Evolutionary conservation across 2,797 vertebrate species (phyloP), one percentile per base, ranked within the genome.

Genomic region (Cossypha dichroa): DNA sequence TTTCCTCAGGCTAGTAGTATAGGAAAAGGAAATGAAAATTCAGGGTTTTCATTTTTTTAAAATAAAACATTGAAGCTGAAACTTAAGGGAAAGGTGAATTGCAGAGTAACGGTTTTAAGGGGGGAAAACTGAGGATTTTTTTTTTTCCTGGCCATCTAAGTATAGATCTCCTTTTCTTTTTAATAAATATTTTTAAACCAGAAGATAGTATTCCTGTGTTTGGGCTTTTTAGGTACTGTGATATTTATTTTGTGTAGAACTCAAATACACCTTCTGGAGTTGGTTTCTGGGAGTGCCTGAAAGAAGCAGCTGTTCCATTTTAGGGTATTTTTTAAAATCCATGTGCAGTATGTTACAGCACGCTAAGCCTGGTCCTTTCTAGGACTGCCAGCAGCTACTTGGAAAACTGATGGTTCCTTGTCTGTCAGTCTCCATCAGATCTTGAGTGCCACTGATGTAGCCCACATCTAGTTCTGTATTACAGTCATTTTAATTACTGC

Each of bases 111-210:
- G 73, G 40, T 58, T 88, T 93, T 36, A 25, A 36, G 34, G 40
- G 48, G 43, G 40, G 11, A 5, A 58, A 88, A 74, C 9, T 28
- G 56, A 74, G 15, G 45, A 67, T 34, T 34, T 3, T 67, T 60
- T 38, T 41, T 76, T 85, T 85, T 59, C 43, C 92, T 91, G 69
- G 54, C 56, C 80, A 49, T 85, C 51, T 62, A 70, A 89, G 41
- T 87, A 80, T 82, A 91, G 63, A 67, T 73, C 54, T 91, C n/a
- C 11, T 63, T 96, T 97, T 91, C 96, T 97, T 96, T 97, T 81
- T 81, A 97, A 91, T 69, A 95, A 97, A 97, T 73, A 41, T 96
- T 97, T 97, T 97, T 88, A 96, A 96, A 86, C 63, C 85, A 85
- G 77, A 95, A 88, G 36, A 46, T 69, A 74, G 40, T 75, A 38